Conservation (phyloP, 2,113 vertebrate species). For the Ochotona curzoniae region DNA sequence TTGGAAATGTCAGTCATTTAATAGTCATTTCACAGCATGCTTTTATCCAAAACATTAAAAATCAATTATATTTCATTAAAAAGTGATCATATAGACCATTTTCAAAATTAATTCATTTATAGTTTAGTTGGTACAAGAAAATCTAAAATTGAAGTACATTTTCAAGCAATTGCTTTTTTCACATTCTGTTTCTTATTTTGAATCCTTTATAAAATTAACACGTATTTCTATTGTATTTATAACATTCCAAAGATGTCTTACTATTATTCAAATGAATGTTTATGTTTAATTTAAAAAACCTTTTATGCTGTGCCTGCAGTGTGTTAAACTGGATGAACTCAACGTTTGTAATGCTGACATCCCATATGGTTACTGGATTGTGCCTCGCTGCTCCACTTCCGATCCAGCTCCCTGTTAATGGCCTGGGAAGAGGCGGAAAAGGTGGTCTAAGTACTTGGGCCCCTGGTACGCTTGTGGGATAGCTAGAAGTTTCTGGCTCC, state of each 20-base stretch:
- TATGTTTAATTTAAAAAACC: background rate
- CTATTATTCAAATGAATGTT: background rate
- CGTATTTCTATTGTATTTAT: background rate
- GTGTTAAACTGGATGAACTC: too few relatives aligned
- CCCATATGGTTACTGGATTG: too few relatives aligned
- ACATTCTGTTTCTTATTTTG: background rate
- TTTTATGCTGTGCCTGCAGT: too few relatives aligned
- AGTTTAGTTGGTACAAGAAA: background rate
- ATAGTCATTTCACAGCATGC: conserved; percentile 18
- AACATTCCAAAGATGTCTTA: background rate
- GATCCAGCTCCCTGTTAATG: too few relatives aligned
- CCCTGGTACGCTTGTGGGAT: too few relatives aligned
- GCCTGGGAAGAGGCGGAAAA: too few relatives aligned
- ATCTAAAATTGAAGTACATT: background rate
- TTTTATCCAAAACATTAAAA: conserved; percentile 56
- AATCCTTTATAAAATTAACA: background rate
- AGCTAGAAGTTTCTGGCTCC: too few relatives aligned
- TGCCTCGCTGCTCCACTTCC: too few relatives aligned
- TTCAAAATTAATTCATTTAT: conserved; percentile 22
- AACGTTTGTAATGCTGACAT: too few relatives aligned
- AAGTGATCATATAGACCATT: conserved; percentile 4
- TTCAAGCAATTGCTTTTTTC: background rate
- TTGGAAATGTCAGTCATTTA: conserved; percentile 16
- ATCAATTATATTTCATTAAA: conserved; percentile 55
- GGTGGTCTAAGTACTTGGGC: too few relatives aligned